Conservation (phyloP, 2,113 vertebrate species). For the Cyprinodon brontotheroides region DNA sequence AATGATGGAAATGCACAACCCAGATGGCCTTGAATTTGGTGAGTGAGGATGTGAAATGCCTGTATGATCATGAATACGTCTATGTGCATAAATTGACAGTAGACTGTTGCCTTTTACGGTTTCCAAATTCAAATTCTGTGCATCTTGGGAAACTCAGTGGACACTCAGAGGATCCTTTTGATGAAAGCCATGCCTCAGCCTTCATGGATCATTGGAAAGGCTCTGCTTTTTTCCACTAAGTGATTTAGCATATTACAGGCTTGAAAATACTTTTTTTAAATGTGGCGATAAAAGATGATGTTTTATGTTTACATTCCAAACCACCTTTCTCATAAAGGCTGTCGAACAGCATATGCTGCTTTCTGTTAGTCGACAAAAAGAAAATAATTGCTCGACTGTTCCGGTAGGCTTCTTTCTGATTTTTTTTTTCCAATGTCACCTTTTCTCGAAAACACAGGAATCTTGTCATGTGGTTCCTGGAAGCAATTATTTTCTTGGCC, state of each 20-base stretch:
- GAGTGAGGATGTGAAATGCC: slow-evolving; percentile 33
- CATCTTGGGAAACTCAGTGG: slow-evolving; percentile 10
- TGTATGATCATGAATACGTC: slow-evolving; percentile 1
- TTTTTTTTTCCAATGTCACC: slow-evolving; percentile 22
- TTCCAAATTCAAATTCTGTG: slow-evolving; percentile 14
- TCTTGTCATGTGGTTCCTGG: slow-evolving; percentile 61
- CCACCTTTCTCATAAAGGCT: slow-evolving; percentile 4
- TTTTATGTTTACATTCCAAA: slow-evolving; percentile 13
- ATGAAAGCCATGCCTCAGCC: slow-evolving; percentile 16
- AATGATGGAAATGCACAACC: slow-evolving; percentile 67
- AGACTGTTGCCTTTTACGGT: slow-evolving; percentile 4
- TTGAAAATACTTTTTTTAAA: slow-evolving; percentile 12
- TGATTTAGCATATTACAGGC: slow-evolving; percentile 10
- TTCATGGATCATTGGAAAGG: not conserved
- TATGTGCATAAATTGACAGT: slow-evolving; percentile 9
- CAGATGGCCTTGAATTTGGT: slow-evolving; percentile 69
- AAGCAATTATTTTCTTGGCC: slow-evolving; percentile 71
- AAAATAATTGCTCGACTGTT: slow-evolving; percentile 51
- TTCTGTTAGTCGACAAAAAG: slow-evolving; percentile 15
- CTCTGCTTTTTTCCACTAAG: slow-evolving; percentile 7
- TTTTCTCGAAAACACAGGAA: slow-evolving; percentile 49
- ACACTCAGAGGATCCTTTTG: not conserved
- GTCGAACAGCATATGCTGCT: not conserved
- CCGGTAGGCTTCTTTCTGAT: slow-evolving; percentile 34
- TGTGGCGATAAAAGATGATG: slow-evolving; percentile 13